phyloP scores from a whole-genome alignment of 1,140 invertebrate genomes.

The Halotydeus destructor region DNA sequence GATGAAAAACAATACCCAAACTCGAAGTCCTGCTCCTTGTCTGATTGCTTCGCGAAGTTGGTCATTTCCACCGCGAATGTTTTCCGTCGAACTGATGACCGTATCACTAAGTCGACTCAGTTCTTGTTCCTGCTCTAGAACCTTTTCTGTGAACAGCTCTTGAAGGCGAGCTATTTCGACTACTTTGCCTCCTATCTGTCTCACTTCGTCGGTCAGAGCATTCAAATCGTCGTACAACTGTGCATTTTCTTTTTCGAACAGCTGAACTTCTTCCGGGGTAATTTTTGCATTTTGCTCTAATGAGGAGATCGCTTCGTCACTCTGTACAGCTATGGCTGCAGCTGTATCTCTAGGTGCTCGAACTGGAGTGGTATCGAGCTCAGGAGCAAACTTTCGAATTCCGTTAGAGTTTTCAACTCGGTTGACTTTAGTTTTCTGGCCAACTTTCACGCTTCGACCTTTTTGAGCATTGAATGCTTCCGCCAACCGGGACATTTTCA shows the following conservation, averaged over 20 bases:
- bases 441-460: too few species aligned
- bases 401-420: too few species aligned
- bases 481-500: conserved; percentile 35
- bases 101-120: conserved; percentile 68
- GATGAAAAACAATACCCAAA: conserved; percentile 84
- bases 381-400: too few species aligned
- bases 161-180: conserved; percentile 89
- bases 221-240: conserved; percentile 48
- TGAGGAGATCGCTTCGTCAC: neutral
- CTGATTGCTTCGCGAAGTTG: conserved; percentile 78
- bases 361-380: too few species aligned
- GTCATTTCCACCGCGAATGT: conserved; percentile 86
- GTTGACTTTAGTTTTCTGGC: too few species aligned
- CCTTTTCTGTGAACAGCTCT: conserved; percentile 89
- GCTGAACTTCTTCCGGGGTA: conserved; percentile 65
- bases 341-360: too few species aligned
- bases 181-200: conserved; percentile 54
- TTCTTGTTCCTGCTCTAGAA: conserved; percentile 77
- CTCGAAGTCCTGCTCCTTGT: conserved; percentile 75
- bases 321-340: neutral
- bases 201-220: conserved; percentile 43
- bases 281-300: conserved; percentile 22
- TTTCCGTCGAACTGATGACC: conserved; percentile 74
- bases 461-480: too few species aligned
- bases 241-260: conserved; percentile 34